Conservation (phyloP, 2,888 invertebrate species). For the Calameuta filiformis region DNA sequence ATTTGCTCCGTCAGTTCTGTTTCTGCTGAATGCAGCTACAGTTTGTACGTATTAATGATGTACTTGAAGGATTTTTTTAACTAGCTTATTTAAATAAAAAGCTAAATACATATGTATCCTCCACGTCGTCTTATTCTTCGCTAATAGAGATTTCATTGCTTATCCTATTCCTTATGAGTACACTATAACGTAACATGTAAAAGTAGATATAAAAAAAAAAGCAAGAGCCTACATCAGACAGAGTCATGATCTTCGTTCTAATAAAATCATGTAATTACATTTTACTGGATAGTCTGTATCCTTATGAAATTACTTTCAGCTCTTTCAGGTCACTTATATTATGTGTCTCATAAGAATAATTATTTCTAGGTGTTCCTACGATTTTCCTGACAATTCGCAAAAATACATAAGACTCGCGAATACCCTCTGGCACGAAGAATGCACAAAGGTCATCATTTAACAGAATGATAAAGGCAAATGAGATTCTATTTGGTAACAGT, state of each 20-base stretch:
- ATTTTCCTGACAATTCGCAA: background rate
- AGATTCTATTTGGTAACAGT: background rate
- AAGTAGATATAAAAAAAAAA: background rate
- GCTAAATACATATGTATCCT: background rate
- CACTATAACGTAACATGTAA: background rate
- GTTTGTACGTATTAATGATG: constrained; percentile 9
- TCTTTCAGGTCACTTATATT: background rate
- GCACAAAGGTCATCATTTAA: background rate
- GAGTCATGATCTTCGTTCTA: background rate
- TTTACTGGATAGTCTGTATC: background rate
- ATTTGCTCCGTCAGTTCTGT: background rate
- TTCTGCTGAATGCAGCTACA: background rate
- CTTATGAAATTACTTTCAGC: background rate
- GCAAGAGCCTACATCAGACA: background rate
- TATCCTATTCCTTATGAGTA: too few relatives aligned
- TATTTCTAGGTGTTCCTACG: background rate
- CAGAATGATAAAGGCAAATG: background rate
- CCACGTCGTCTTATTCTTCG: background rate
- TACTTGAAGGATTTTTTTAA: constrained; percentile 12
- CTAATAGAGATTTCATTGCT: background rate
- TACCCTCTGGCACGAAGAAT: background rate
- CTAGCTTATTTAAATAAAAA: constrained; percentile 14
- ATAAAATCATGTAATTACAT: background rate
- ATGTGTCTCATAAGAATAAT: background rate
- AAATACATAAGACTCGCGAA: background rate